A percentile compares a stretch with the other conserved stretches of the same genome.
Evolutionary conservation across 2,888 invertebrate genomes (phyloP).

Genomic region (Sisyra terminalis): DNA sequence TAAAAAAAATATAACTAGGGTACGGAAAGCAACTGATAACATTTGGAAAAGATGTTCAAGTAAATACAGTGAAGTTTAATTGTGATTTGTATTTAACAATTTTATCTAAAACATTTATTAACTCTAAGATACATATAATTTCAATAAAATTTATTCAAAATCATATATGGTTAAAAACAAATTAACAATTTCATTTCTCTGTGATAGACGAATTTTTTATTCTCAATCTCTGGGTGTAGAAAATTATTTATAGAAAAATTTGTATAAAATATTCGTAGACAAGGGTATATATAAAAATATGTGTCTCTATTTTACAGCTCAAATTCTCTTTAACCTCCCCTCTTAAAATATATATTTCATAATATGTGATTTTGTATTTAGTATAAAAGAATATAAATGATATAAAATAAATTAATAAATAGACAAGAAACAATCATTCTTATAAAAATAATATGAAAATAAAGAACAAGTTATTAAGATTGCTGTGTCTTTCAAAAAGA

Average conservation of each 20-base stretch:
- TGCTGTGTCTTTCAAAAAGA: conserved; percentile 7
- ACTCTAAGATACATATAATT: no score
- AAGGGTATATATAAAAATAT: not conserved
- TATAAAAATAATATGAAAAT: conserved; percentile 2
- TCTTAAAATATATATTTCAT: conserved; percentile 1
- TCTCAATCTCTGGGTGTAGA: not conserved
- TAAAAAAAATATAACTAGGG: no score
- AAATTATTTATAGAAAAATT: not conserved
- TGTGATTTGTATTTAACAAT: no score
- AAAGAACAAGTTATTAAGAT: conserved; percentile 3
- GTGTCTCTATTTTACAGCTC: conserved; percentile 4
- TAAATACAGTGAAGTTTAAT: no score
- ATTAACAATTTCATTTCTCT: no score
- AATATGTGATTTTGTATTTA: conserved; percentile 6
- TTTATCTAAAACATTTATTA: no score
- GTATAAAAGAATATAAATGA: not conserved
- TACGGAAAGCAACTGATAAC: no score
- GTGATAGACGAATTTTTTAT: no score
- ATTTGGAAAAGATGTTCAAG: no score
- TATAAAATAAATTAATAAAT: conserved; percentile 1
- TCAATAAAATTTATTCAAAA: no score
- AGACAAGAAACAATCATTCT: conserved; percentile 3
- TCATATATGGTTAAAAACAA: no score
- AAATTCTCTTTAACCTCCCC: conserved; percentile 2
- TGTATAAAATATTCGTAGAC: conserved; percentile 1